These are phyloP conservation scores for Acanthaster planci DNA, from an alignment of 35 echinoderm and acorn worm species.

Conservation along the genomic window DNA sequence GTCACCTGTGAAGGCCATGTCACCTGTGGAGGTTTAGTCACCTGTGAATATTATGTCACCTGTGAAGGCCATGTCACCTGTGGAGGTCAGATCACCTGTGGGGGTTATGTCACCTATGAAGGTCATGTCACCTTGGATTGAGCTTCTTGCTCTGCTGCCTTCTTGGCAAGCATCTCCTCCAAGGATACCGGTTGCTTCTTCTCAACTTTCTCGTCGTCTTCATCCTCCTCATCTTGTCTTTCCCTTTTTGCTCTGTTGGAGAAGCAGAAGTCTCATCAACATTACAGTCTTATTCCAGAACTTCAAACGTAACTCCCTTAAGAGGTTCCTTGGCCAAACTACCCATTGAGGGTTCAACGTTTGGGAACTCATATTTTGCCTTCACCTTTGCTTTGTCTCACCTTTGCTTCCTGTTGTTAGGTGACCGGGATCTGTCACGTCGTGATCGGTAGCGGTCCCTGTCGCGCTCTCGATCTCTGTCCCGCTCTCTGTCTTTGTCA, in stretches of 20 bases:
- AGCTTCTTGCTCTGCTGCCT: slow-evolving; percentile 78
- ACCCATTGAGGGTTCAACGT: neutral
- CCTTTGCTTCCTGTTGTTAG: slow-evolving; percentile 60
- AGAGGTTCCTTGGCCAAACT: neutral
- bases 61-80: too few relatives aligned
- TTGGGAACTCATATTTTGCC: neutral
- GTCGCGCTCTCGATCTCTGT: slow-evolving; percentile 61
- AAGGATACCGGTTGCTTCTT: slow-evolving; percentile 92
- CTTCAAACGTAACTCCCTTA: neutral
- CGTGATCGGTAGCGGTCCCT: slow-evolving; percentile 54
- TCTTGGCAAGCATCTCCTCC: slow-evolving; percentile 90
- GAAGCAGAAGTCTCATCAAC: neutral
- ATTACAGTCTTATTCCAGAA: neutral
- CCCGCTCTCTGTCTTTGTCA: slow-evolving; percentile 9
- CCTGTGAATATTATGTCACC: too few relatives aligned
- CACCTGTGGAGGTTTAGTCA: too few relatives aligned
- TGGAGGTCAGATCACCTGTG: too few relatives aligned
- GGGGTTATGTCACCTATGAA: too few relatives aligned
- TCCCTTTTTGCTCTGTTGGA: neutral
- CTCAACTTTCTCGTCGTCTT: slow-evolving; percentile 48
- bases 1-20: too few relatives aligned
- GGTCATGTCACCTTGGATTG: slow-evolving; percentile 70
- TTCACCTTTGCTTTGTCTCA: neutral
- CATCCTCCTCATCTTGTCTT: slow-evolving; percentile 42
- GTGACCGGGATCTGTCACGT: slow-evolving; percentile 63